These are phyloP conservation scores for Clarias platycephalus DNA, from an alignment of 2,797 vertebrate genomes.

Conservation along the genomic window DNA sequence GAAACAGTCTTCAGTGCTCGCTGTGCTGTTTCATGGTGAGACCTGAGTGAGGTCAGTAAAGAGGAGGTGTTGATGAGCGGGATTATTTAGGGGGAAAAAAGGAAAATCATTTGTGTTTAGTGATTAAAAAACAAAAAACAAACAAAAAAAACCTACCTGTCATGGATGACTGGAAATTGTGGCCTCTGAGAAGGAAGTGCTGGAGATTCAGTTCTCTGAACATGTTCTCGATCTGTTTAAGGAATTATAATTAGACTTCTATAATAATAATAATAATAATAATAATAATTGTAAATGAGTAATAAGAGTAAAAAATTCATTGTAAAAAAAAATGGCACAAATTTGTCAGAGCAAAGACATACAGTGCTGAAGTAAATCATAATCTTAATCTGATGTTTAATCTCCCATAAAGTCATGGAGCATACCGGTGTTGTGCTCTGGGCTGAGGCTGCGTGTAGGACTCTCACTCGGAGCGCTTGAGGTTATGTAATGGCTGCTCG, in stretches of 20 bases:
- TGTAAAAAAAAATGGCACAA: background rate
- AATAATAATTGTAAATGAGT: background rate
- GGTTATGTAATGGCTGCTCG: constrained; percentile 71
- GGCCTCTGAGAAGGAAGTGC: constrained; percentile 81
- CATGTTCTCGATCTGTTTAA: constrained; percentile 82
- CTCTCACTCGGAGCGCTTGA: constrained; percentile 55
- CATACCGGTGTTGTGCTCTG: constrained; percentile 88
- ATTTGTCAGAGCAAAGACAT: background rate
- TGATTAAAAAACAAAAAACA: background rate
- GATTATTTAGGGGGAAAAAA: background rate
- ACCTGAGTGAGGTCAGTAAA: constrained; percentile 60
- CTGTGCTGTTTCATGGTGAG: constrained; percentile 74
- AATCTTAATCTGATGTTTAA: background rate
- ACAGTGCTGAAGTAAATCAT: background rate
- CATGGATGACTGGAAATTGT: constrained; percentile 88
- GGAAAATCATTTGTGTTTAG: background rate
- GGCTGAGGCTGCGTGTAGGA: constrained; percentile 67
- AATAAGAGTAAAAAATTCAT: background rate
- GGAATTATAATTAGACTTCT: constrained; percentile 39
- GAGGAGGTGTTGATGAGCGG: background rate
- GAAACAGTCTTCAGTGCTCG: constrained; percentile 71
- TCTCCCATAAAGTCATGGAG: background rate
- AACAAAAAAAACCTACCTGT: constrained; percentile 80
- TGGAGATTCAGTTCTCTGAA: constrained; percentile 85
- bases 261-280: constrained; percentile 2